Evolutionary conservation across 1,140 invertebrate species (phyloP).

Genomic region (Carposina sasakii): DNA sequence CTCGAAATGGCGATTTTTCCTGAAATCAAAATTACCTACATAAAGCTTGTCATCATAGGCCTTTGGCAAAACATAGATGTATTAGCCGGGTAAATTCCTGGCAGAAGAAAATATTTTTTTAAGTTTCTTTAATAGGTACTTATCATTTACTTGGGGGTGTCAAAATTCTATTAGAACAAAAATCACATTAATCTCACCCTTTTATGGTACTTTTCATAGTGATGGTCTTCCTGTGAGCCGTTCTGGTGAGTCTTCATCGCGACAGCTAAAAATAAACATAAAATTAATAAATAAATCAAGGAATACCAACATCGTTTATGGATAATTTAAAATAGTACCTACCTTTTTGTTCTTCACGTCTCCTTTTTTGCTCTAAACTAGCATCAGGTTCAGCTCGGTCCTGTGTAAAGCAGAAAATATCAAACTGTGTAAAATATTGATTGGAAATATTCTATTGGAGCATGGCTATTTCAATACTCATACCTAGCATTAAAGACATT

Average conservation of each 20-base stretch:
- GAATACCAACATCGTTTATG: constrained; percentile 11
- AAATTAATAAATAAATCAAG: neutral
- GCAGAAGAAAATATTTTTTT: no score
- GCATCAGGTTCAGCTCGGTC: constrained; percentile 80
- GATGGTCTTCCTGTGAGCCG: constrained; percentile 69
- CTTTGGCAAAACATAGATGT: no score
- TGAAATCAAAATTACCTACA: constrained; percentile 54
- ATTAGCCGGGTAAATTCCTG: no score
- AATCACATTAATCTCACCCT: constrained; percentile 44
- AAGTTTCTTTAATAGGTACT: no score
- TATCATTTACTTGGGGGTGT: no score
- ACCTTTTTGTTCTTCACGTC: constrained; percentile 85
- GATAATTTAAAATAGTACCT: constrained; percentile 32
- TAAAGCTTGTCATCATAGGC: no score
- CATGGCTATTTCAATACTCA: no score
- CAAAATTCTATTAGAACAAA: constrained; percentile 4
- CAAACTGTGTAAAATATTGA: constrained; percentile 15
- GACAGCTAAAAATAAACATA: no score
- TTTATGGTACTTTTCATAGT: constrained; percentile 71
- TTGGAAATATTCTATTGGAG: no score
- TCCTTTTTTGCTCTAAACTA: constrained; percentile 79
- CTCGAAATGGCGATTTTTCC: constrained; percentile 82
- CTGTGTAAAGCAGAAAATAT: constrained; percentile 53
- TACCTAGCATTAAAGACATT: no score
- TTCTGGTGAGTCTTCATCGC: constrained; percentile 65